Percentiles rank a stretch among this genome's conserved stretches.
phyloP scores from a whole-genome alignment of 2,113 vertebrate species.

The Hyperopisus bebe region DNA sequence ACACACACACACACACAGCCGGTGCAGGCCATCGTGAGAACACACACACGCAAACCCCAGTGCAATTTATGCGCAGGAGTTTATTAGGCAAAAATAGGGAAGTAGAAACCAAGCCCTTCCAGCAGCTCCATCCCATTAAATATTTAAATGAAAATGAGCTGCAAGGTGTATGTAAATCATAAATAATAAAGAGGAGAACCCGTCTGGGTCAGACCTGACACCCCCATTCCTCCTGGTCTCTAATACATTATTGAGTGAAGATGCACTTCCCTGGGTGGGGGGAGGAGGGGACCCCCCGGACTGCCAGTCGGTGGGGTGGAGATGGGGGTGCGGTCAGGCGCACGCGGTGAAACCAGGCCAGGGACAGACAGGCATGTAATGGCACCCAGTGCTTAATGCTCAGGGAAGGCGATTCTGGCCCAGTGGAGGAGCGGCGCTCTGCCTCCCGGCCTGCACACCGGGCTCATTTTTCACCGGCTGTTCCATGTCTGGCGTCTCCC shows the following conservation, averaged over 20 bases:
- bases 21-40: background rate
- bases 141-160: slow-evolving; percentile 92
- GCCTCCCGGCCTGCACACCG: background rate
- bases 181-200: slow-evolving; percentile 94
- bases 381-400: background rate
- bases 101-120: slow-evolving; percentile 46
- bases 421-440: background rate
- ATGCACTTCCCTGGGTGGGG: slow-evolving; percentile 80
- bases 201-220: slow-evolving; percentile 83
- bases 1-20: background rate
- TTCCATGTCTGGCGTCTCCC: background rate
- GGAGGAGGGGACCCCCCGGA: slow-evolving; percentile 45
- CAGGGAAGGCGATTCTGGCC: background rate
- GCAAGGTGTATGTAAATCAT: slow-evolving; percentile 98
- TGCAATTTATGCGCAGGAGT: slow-evolving; percentile 32
- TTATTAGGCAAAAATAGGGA: slow-evolving; percentile 44
- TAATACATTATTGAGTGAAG: slow-evolving; percentile 99
- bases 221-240: slow-evolving; percentile 78
- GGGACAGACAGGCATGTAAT: background rate
- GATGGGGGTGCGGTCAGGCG: background rate
- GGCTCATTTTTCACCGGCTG: background rate
- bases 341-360: background rate
- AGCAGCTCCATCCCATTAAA: slow-evolving; percentile 71
- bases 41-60: background rate
- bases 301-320: slow-evolving; percentile 46